A percentile compares a stretch with the other conserved stretches of the same genome.
Evolutionary conservation across 1,140 invertebrate genomes (phyloP).

Genomic region (Drosophila kohkoa): DNA sequence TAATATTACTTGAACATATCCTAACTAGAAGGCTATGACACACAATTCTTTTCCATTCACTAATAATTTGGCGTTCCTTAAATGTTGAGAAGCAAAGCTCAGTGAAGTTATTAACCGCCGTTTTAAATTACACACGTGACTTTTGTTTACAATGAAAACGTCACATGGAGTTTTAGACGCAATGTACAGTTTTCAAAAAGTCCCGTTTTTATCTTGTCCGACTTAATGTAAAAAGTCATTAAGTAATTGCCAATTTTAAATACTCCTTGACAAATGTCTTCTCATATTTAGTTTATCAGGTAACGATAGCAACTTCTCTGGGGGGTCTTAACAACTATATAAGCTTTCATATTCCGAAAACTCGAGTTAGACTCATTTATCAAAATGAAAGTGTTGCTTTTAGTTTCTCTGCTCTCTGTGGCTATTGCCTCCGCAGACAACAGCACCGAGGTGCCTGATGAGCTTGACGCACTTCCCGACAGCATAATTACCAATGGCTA

Average conservation of each 20-base stretch:
- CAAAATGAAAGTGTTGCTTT: slow-evolving; percentile 53
- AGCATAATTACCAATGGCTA: slow-evolving; percentile 68
- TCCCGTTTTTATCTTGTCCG: not conserved
- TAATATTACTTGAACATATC: too few relatives aligned
- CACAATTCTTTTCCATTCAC: too few relatives aligned
- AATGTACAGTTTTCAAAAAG: too few relatives aligned
- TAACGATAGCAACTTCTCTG: not conserved
- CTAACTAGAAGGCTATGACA: too few relatives aligned
- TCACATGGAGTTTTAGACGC: not conserved
- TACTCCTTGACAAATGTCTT: not conserved
- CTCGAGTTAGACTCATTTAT: not conserved
- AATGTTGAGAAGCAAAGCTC: not conserved
- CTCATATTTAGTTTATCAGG: slow-evolving; percentile 8
- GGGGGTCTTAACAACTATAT: slow-evolving; percentile 26
- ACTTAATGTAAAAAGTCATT: slow-evolving; percentile 44
- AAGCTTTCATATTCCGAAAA: not conserved
- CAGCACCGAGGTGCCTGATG: slow-evolving; percentile 4
- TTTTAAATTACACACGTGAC: too few relatives aligned
- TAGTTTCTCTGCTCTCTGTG: slow-evolving; percentile 43
- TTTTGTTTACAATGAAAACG: not conserved
- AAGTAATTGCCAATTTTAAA: slow-evolving; percentile 9
- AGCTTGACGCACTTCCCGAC: not conserved
- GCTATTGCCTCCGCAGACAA: slow-evolving; percentile 34
- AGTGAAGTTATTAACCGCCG: not conserved
- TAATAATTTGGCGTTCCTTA: too few relatives aligned